Percentiles rank a stretch among this genome's conserved stretches.
Conservation (phyloP, 2,888 invertebrate species). For the Loripinus fragilis region DNA sequence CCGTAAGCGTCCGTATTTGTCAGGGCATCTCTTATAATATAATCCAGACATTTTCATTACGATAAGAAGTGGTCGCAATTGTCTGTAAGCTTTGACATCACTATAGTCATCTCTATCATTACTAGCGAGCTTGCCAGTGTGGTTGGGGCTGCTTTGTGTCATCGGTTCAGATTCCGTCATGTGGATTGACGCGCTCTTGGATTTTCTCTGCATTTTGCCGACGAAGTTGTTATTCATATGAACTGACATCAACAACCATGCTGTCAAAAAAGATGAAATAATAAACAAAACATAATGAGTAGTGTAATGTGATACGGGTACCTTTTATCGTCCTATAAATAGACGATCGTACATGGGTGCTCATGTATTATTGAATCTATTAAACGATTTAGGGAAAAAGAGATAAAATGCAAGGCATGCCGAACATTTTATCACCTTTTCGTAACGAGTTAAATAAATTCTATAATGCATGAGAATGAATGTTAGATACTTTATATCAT, state of each 20-base stretch:
- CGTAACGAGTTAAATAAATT: no score
- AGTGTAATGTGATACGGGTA: no score
- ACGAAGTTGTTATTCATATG: neutral
- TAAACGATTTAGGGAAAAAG: no score
- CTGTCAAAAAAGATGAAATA: no score
- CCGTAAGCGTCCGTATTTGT: slow-evolving; percentile 22
- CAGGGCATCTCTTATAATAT: slow-evolving; percentile 45
- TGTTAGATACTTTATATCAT: no score
- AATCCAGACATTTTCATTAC: slow-evolving; percentile 58
- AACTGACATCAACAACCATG: neutral
- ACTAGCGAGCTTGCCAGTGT: neutral
- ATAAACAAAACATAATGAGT: no score
- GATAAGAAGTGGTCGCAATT: slow-evolving; percentile 48
- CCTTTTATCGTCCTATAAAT: no score
- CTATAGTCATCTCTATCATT: slow-evolving; percentile 2
- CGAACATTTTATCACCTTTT: no score
- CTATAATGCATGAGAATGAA: no score
- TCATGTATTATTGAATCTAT: no score
- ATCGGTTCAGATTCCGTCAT: neutral
- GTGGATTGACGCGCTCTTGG: neutral
- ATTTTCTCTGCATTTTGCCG: neutral
- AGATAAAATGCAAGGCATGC: no score
- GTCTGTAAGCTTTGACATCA: slow-evolving; percentile 34
- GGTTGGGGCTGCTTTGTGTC: neutral
- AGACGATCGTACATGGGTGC: no score